These are phyloP conservation scores for Salpingus planirostris DNA, from an alignment of 2,888 invertebrate genomes.

Conservation along the genomic window DNA sequence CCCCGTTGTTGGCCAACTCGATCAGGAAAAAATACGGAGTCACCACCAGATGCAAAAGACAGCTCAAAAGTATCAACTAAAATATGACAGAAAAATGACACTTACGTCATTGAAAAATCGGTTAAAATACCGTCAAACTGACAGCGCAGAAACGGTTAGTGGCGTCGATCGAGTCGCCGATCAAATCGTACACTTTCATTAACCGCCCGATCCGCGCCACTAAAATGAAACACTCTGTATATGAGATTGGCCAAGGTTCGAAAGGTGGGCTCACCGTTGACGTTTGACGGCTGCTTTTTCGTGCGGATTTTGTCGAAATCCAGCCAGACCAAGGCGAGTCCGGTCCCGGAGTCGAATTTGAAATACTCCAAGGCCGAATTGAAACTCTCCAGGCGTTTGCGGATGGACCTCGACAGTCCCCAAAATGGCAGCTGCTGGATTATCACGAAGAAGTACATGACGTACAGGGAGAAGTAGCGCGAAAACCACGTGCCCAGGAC, in stretches of 20 bases:
- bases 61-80: constrained; percentile 41
- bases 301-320: no score
- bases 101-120: neutral
- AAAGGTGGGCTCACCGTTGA: no score
- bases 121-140: neutral
- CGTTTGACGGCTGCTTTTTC: no score
- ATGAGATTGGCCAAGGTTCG: no score
- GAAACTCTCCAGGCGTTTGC: neutral
- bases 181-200: neutral
- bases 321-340: no score
- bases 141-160: constrained; percentile 1
- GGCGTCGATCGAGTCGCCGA: neutral
- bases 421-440: neutral
- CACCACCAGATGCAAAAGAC: constrained; percentile 47
- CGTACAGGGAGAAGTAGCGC: neutral
- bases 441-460: neutral
- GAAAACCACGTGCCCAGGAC: neutral
- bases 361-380: no score
- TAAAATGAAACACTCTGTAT: no score
- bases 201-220: neutral
- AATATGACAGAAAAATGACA: constrained; percentile 2
- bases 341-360: no score
- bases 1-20: constrained; percentile 39
- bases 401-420: neutral
- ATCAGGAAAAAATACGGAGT: constrained; percentile 48